These are phyloP conservation scores for Drosophila pseudoobscura DNA, from an alignment of 1,140 invertebrate genomes.

Conservation along the genomic window DNA sequence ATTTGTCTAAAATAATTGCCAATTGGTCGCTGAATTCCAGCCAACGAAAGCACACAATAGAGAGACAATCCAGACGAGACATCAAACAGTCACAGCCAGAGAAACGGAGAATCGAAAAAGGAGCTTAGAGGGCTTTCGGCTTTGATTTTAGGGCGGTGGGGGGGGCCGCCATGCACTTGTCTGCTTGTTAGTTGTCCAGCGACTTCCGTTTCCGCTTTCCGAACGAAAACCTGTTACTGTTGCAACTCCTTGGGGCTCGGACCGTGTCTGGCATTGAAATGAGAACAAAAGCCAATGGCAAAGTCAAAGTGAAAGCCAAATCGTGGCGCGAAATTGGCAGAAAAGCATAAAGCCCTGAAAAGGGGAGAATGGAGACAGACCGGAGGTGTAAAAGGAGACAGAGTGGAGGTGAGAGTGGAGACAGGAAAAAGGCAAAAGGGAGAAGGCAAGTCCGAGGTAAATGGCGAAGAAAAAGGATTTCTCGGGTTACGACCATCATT, in stretches of 20 bases:
- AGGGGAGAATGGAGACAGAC: slow-evolving; percentile 20
- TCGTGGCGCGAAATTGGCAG: slow-evolving; percentile 41
- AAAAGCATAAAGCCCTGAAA: not conserved
- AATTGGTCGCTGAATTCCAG: slow-evolving; percentile 49
- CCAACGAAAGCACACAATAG: slow-evolving; percentile 15
- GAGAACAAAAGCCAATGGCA: slow-evolving; percentile 57
- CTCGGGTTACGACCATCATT: slow-evolving; percentile 38
- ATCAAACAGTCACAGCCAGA: slow-evolving; percentile 66
- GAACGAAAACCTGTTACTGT: slow-evolving; percentile 28
- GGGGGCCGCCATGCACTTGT: slow-evolving; percentile 13
- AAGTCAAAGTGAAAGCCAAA: slow-evolving; percentile 42
- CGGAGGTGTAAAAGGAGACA: slow-evolving; percentile 20
- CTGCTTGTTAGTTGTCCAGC: slow-evolving; percentile 63
- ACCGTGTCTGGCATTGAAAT: slow-evolving; percentile 63
- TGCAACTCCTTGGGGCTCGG: slow-evolving; percentile 15
- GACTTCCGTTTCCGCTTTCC: slow-evolving; percentile 67
- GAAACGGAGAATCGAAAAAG: slow-evolving; percentile 8
- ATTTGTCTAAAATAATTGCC: slow-evolving; percentile 81
- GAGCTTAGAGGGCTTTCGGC: slow-evolving; percentile 4
- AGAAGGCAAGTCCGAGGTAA: slow-evolving; percentile 4
- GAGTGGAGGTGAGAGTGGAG: no score
- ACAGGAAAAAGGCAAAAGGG: no score
- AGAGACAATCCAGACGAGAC: slow-evolving; percentile 58
- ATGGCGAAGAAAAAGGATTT: slow-evolving; percentile 30
- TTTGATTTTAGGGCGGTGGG: slow-evolving; percentile 26